phyloP scores from a whole-genome alignment of 2,113 vertebrate species.

The Elephantulus edwardii region DNA sequence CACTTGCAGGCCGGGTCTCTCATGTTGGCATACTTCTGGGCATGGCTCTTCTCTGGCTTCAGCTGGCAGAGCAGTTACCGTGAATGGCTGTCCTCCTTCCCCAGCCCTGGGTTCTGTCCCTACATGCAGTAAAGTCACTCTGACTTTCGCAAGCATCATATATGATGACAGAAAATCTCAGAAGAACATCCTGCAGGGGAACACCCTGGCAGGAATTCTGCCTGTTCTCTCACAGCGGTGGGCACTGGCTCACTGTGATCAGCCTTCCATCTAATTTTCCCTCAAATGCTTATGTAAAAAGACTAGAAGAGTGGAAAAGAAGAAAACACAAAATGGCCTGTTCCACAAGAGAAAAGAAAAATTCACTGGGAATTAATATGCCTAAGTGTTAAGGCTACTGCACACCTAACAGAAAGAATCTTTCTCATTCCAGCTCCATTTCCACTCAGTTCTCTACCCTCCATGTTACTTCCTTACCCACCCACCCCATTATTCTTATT shows the following conservation, averaged over 20 bases:
- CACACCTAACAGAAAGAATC: background rate
- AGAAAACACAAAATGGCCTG: background rate
- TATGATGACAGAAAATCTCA: background rate
- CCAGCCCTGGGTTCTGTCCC: background rate
- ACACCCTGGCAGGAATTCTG: background rate
- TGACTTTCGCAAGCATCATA: background rate
- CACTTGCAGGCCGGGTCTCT: rapidly evolving
- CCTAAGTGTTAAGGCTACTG: background rate
- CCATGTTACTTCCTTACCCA: no score
- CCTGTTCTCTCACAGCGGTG: background rate
- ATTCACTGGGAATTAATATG: background rate
- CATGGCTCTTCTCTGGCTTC: background rate
- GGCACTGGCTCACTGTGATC: background rate
- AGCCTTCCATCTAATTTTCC: background rate
- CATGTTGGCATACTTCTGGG: background rate
- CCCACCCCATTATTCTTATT: no score
- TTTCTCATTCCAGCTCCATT: background rate
- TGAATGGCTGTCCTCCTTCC: background rate
- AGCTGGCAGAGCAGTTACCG: no score
- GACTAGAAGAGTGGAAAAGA: background rate
- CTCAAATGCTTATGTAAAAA: background rate
- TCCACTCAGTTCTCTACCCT: background rate
- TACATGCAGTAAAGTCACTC: background rate
- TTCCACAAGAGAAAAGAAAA: background rate
- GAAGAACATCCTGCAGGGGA: background rate